Evolutionary conservation across 1,140 invertebrate species (phyloP).

Genomic region (Akabosia matsudoensis): DNA sequence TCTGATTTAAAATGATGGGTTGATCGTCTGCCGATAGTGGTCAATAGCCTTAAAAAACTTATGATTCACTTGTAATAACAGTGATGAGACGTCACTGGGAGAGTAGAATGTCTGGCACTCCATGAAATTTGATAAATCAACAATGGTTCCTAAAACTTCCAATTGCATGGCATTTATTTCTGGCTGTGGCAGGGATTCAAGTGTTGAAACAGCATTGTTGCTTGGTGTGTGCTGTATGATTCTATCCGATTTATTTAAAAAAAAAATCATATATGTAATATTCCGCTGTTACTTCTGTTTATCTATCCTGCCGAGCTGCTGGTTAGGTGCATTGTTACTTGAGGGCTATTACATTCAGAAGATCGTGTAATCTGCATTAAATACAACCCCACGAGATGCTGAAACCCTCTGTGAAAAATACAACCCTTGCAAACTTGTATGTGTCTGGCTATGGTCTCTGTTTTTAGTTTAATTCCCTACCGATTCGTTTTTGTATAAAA

Average conservation of each 20-base stretch:
- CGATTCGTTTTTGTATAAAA: constrained; percentile 8
- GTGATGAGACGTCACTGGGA: constrained; percentile 4
- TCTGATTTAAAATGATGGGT: neutral
- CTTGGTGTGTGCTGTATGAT: neutral
- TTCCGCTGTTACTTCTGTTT: constrained; percentile 14
- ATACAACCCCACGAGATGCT: constrained; percentile 1
- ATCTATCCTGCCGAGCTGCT: neutral
- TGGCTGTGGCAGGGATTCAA: too few relatives aligned
- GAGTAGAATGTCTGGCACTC: neutral
- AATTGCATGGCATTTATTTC: too few relatives aligned
- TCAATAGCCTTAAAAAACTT: too few relatives aligned
- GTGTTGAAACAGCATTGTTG: too few relatives aligned
- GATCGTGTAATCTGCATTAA: constrained; percentile 23
- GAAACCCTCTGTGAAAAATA: neutral
- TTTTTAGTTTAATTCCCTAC: constrained; percentile 6
- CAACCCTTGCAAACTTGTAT: neutral
- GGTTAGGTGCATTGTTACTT: too few relatives aligned
- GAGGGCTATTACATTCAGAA: constrained; percentile 1
- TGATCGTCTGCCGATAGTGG: too few relatives aligned
- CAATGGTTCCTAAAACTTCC: too few relatives aligned
- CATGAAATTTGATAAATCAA: constrained; percentile 10
- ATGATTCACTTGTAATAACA: constrained; percentile 6
- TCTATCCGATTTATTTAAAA: neutral
- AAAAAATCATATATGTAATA: neutral
- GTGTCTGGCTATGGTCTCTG: neutral